Conservation (phyloP, 1,140 invertebrate genomes). For the Teleogryllus occipitalis region DNA sequence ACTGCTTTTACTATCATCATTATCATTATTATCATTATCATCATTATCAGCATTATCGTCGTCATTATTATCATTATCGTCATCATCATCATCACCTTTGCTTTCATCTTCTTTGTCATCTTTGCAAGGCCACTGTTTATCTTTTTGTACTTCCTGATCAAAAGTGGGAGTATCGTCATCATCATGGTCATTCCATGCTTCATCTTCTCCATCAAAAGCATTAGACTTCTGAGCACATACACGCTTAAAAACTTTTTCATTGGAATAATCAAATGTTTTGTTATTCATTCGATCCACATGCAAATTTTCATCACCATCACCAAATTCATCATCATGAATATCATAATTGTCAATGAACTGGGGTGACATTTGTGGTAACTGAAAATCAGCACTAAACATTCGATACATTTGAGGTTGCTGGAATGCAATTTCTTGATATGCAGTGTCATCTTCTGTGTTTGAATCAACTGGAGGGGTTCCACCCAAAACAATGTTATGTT, state of each 20-base stretch:
- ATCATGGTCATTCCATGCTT: conserved; percentile 43
- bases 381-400: conserved; percentile 40
- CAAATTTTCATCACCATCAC: conserved; percentile 51
- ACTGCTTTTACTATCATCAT: conserved; percentile 36
- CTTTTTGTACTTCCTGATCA: conserved; percentile 28
- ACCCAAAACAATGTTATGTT: conserved; percentile 45
- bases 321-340: conserved; percentile 57
- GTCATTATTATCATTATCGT: conserved; percentile 39
- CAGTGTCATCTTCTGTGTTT: conserved; percentile 45
- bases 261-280: conserved; percentile 44
- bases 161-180: conserved; percentile 25
- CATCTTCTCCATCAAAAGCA: conserved; percentile 44
- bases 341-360: conserved; percentile 55
- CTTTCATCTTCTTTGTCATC: conserved; percentile 45
- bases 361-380: conserved; percentile 50
- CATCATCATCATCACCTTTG: conserved; percentile 32
- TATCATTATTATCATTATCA: conserved; percentile 32
- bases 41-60: conserved; percentile 45
- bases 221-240: conserved; percentile 41
- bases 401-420: conserved; percentile 42
- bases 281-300: conserved; percentile 43
- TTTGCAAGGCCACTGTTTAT: conserved; percentile 32
- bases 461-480: conserved; percentile 37
- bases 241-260: conserved; percentile 47
- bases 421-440: conserved; percentile 44